phyloP scores from a whole-genome alignment of 2,113 vertebrate genomes.

The Amphiprion ocellaris region DNA sequence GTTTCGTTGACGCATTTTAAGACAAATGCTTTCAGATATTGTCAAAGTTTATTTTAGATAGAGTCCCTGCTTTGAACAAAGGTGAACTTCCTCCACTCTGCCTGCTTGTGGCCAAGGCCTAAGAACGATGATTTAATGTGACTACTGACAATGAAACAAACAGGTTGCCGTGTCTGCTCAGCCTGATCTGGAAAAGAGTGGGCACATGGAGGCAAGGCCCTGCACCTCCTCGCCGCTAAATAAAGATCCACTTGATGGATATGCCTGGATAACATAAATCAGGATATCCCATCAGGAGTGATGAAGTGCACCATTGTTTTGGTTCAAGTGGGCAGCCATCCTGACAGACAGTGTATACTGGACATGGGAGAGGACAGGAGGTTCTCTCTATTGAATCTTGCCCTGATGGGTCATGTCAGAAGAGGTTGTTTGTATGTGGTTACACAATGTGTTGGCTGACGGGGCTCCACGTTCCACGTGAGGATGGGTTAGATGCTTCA shows the following conservation, averaged over 20 bases:
- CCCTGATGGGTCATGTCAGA: constrained; percentile 65
- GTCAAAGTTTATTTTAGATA: constrained; percentile 69
- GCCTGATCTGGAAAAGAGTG: constrained; percentile 23
- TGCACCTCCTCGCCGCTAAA: constrained; percentile 66
- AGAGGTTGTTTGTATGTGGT: constrained; percentile 31
- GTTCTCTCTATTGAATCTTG: constrained; percentile 58
- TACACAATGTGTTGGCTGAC: constrained; percentile 50
- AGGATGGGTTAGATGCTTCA: background rate
- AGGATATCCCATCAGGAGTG: constrained; percentile 83
- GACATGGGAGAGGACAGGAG: constrained; percentile 69
- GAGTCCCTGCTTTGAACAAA: constrained; percentile 55
- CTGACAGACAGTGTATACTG: constrained; percentile 68
- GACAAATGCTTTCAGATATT: constrained; percentile 33
- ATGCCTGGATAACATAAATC: constrained; percentile 79
- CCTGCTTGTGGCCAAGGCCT: constrained; percentile 8
- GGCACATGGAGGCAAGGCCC: constrained; percentile 49
- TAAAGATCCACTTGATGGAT: constrained; percentile 77
- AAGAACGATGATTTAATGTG: constrained; percentile 59
- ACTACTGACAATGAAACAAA: constrained; percentile 64
- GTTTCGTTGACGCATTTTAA: constrained; percentile 31
- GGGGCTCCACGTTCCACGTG: background rate
- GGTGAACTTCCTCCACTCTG: constrained; percentile 61
- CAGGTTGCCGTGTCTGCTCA: constrained; percentile 56
- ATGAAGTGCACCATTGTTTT: constrained; percentile 79
- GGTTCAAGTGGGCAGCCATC: constrained; percentile 83